Evolutionary conservation across 1,140 invertebrate species (phyloP).

Genomic region (Ylistrum balloti): DNA sequence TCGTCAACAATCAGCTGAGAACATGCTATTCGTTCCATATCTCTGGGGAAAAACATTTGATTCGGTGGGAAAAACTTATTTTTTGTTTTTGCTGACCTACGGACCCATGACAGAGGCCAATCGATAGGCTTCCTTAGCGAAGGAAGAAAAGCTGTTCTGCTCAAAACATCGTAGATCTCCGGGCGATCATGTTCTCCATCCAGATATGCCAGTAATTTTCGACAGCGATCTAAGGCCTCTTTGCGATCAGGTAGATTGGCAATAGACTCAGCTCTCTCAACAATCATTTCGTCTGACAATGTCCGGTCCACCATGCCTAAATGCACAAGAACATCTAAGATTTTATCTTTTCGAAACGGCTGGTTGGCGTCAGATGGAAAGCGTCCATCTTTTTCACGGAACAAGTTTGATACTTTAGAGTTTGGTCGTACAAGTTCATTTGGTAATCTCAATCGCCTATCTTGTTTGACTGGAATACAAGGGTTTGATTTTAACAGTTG

Average conservation of each 20-base stretch:
- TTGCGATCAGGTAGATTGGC: background rate
- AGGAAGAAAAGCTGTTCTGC: slow-evolving; percentile 53
- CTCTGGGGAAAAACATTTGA: background rate
- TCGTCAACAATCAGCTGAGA: background rate
- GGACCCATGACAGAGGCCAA: slow-evolving; percentile 58
- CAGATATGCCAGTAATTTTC: background rate
- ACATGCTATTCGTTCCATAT: background rate
- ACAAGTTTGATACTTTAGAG: background rate
- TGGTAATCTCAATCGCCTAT: background rate
- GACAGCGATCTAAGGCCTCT: background rate
- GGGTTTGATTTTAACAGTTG: background rate
- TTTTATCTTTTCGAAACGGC: background rate
- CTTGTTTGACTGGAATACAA: background rate
- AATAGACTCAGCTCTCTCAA: background rate
- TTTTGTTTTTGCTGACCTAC: background rate
- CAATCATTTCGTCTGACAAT: background rate
- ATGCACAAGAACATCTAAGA: background rate
- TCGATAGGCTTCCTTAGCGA: slow-evolving; percentile 49
- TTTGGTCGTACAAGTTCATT: background rate
- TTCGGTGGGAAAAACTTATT: background rate
- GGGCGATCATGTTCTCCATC: background rate
- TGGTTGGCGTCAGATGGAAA: background rate
- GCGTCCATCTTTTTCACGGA: background rate
- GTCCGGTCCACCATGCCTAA: background rate
- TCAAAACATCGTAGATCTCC: background rate